A percentile compares a stretch with the other conserved stretches of the same genome.
These are phyloP conservation scores for Grammomys dolichurus DNA, from an alignment of 2,113 vertebrate species.

Conservation along the genomic window DNA sequence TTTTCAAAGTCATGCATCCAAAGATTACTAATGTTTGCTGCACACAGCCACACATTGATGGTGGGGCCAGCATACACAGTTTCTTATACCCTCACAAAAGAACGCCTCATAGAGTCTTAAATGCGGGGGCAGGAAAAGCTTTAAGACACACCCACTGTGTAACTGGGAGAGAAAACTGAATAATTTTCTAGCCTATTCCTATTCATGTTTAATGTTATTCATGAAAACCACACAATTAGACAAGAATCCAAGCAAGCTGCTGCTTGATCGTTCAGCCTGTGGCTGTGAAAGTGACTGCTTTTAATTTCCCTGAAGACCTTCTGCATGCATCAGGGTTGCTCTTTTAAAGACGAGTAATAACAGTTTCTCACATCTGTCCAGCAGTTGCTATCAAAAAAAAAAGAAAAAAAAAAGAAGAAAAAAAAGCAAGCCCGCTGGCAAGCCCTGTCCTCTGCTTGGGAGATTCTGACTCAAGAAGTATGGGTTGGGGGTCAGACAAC, in stretches of 20 bases:
- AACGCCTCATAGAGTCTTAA: neutral
- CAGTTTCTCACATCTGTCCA: slow-evolving; percentile 37
- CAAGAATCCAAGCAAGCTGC: slow-evolving; percentile 17
- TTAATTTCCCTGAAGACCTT: slow-evolving; percentile 76
- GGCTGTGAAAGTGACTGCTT: slow-evolving; percentile 63
- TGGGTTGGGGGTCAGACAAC: neutral
- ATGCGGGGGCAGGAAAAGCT: neutral
- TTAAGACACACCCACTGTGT: neutral
- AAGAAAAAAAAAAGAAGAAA: neutral
- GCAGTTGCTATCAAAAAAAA: slow-evolving; percentile 36
- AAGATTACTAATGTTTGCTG: neutral
- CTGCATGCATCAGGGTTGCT: slow-evolving; percentile 42
- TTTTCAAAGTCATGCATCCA: neutral
- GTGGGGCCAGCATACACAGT: neutral
- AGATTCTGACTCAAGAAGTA: neutral
- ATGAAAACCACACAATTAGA: slow-evolving; percentile 68
- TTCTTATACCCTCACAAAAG: neutral
- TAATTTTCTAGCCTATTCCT: slow-evolving; percentile 3
- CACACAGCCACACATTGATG: neutral
- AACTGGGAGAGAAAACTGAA: neutral
- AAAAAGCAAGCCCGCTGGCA: neutral
- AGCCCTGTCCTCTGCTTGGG: neutral
- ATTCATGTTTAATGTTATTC: slow-evolving; percentile 70
- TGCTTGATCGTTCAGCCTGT: slow-evolving; percentile 62
- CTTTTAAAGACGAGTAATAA: slow-evolving; percentile 79